Evolutionary conservation across 2,797 vertebrate genomes (phyloP).

Genomic region (Mormyrus proboscirostris): DNA sequence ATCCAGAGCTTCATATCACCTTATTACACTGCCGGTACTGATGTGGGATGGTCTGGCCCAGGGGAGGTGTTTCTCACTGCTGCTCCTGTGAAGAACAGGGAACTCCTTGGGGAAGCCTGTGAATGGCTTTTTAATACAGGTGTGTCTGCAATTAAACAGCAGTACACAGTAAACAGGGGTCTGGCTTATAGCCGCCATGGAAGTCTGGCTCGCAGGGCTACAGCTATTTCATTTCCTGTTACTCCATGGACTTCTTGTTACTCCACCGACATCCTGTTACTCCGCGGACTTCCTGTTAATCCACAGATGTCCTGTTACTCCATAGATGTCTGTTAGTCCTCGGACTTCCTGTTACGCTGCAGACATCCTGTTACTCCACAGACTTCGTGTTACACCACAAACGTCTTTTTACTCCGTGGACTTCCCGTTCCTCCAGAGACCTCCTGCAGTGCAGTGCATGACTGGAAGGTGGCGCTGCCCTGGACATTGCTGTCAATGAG

Average conservation of each 20-base stretch:
- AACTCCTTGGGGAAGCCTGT: background rate
- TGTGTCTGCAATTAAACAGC: background rate
- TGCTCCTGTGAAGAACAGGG: background rate
- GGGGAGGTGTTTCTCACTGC: background rate
- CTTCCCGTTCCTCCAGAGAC: background rate
- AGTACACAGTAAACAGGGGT: background rate
- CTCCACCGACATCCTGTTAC: background rate
- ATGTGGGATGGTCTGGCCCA: background rate
- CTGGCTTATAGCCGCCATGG: background rate
- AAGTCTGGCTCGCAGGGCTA: background rate
- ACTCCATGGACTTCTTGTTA: background rate
- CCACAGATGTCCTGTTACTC: background rate
- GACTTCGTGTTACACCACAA: background rate
- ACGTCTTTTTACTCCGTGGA: background rate
- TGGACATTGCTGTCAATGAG: background rate
- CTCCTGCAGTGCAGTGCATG: background rate
- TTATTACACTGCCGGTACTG: constrained; percentile 10
- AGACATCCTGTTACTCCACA: too few species aligned
- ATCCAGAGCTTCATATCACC: constrained; percentile 3
- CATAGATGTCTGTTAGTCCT: background rate
- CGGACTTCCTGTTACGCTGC: background rate
- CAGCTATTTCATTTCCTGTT: background rate
- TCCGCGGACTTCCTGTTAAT: background rate
- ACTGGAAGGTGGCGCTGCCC: background rate
- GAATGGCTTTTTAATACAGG: constrained; percentile 13